phyloP scores from a whole-genome alignment of 2,113 vertebrate genomes.

The Microcebus ravelobensis region DNA sequence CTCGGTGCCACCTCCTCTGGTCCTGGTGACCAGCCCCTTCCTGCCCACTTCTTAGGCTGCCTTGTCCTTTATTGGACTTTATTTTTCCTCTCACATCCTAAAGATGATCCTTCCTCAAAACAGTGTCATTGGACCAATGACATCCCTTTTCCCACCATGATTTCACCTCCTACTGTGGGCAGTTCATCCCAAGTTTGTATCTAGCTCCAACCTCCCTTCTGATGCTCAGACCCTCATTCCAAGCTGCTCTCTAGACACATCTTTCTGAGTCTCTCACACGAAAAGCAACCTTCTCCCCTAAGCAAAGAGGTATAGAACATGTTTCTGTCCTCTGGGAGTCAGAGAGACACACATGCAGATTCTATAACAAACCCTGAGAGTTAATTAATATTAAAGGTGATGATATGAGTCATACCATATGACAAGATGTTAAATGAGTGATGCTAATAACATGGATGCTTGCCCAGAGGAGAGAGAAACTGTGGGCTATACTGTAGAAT shows the following conservation, averaged over 20 bases:
- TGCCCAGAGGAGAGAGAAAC: not conserved
- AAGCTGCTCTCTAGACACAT: not conserved
- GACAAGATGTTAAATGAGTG: not conserved
- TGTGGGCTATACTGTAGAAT: rapidly evolving
- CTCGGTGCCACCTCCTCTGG: not conserved
- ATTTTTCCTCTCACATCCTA: not conserved
- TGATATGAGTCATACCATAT: not conserved
- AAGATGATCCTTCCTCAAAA: not conserved
- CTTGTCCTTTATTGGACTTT: not conserved
- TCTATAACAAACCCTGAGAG: not conserved
- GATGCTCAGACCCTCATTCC: not conserved
- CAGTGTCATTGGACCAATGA: rapidly evolving
- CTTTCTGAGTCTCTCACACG: not conserved
- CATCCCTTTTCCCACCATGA: not conserved
- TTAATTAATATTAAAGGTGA: constrained; percentile 6
- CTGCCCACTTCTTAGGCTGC: not conserved
- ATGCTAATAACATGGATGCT: not conserved
- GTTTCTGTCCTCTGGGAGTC: not conserved
- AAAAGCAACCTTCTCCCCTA: not conserved
- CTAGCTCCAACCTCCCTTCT: not conserved
- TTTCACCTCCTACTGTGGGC: not conserved
- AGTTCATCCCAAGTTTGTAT: not conserved
- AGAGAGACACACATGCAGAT: not conserved
- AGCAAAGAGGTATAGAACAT: not conserved
- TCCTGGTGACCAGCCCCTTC: not conserved